Base-by-base conservation (phyloP, 2,113 vertebrate species). In the Dromiciops gliroides region DNA sequence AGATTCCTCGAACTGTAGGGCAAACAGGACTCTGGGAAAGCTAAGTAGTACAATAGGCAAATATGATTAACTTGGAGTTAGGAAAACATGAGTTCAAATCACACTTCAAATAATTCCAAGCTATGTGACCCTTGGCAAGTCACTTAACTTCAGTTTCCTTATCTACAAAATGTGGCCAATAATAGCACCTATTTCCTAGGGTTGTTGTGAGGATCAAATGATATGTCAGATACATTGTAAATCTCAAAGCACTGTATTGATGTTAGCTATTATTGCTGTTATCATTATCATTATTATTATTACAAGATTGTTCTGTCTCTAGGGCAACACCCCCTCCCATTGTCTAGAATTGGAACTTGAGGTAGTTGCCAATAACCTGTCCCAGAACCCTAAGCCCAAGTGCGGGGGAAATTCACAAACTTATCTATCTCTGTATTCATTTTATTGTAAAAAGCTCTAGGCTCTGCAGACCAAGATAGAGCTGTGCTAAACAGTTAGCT, bases 401-500 rank as follows among this genome's bases (percentile, higher is more conserved):
- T 51, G 89, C 37, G 12, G 10, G 47, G 50, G 90, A 93, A 90
- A 93, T 56, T 92, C 51, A 88, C 51, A 90, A 48, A 94, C n/a
- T 83, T 83, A 83, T 83, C 67, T 44, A 37, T 75, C 28, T 93
- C 48, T 96, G 26, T n/a, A 51, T 91, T 94, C 52, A 50, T 91
- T 94, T 89, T 94, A 89, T 23, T 52, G 51, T 93, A 94, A 37
- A 90, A 97, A 95, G 75, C 96, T 95, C 93, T 50, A 53, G 92
- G 91, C 94, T 97, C 94, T 94, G 44, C 28, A 93, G 75, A 90
- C 49, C 16, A 91, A 91, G 89, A 95, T 92, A 44, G 93, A 95
- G 94, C 51, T 92, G 11, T 52, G 90, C 94, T 90, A 96, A 96
- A 91, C 53, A 97, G 96, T 88, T 75, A 97, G 95, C 92, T 89